A percentile compares a stretch with the other conserved stretches of the same genome.
phyloP scores from a whole-genome alignment of 1,140 invertebrate genomes.

The Atta colombica region DNA sequence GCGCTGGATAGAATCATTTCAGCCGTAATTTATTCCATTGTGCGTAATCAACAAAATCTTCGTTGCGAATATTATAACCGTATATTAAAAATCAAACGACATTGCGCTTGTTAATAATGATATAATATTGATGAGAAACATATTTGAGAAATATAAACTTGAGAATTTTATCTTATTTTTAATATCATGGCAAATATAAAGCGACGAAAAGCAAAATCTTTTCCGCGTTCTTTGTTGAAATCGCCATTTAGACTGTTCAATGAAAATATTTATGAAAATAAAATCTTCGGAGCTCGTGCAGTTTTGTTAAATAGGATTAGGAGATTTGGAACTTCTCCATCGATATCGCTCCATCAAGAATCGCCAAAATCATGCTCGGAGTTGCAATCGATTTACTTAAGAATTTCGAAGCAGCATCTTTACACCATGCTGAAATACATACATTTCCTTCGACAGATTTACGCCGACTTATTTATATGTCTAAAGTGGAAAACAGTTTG shows the following conservation, averaged over 20 bases:
- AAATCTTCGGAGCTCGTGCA: neutral
- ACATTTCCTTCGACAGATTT: constrained; percentile 26
- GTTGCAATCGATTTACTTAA: constrained; percentile 27
- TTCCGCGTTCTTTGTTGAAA: neutral
- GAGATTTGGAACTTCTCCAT: neutral
- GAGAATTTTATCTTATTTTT: neutral
- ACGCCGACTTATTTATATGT: constrained; percentile 43
- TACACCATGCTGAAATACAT: constrained; percentile 3
- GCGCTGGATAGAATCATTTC: constrained; percentile 14
- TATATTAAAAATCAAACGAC: neutral
- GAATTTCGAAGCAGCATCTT: neutral
- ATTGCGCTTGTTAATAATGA: neutral
- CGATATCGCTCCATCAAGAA: neutral
- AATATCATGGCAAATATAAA: neutral
- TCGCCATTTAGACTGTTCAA: neutral
- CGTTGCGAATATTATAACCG: neutral
- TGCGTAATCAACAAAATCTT: neutral
- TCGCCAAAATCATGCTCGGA: neutral
- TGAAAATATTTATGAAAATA: neutral
- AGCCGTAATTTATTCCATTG: constrained; percentile 40
- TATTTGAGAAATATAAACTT: neutral
- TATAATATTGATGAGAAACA: neutral
- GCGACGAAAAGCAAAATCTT: constrained; percentile 8
- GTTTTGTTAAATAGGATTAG: neutral
- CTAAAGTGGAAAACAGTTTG: constrained; percentile 30